Conservation (phyloP, 2,888 invertebrate species). For the Charanyca ferruginea region DNA sequence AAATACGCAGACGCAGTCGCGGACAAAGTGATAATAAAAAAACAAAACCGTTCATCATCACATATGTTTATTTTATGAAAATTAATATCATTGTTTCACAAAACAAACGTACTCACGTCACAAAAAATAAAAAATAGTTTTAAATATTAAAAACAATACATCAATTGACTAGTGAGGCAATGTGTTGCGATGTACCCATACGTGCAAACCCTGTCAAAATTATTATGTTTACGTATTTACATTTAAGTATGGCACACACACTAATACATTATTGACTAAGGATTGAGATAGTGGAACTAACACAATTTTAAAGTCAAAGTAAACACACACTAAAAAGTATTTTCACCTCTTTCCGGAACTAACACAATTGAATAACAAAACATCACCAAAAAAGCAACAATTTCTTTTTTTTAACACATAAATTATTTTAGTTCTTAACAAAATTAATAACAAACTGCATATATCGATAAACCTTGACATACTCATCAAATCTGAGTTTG, state of each 20-base stretch:
- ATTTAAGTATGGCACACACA: constrained; percentile 61
- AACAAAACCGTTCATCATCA: constrained; percentile 18
- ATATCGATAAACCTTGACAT: constrained; percentile 8
- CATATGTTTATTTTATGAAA: constrained; percentile 56
- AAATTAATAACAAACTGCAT: constrained; percentile 15
- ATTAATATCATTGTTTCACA: constrained; percentile 56
- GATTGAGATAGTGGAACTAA: constrained; percentile 18
- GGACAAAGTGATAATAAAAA: too few relatives aligned
- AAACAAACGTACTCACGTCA: constrained; percentile 53
- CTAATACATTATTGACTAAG: not conserved
- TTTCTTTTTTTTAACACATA: constrained; percentile 10
- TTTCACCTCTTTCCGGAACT: too few relatives aligned
- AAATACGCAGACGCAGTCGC: too few relatives aligned
- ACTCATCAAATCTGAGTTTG: not conserved
- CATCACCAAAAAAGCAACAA: constrained; percentile 20
- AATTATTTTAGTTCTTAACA: constrained; percentile 2
- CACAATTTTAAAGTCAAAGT: not conserved
- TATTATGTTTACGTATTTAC: constrained; percentile 54
- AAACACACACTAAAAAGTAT: too few relatives aligned
- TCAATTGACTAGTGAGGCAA: constrained; percentile 80
- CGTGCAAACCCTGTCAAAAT: constrained; percentile 67
- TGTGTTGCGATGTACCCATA: constrained; percentile 62
- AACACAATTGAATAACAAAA: constrained; percentile 4
- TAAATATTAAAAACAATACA: constrained; percentile 68
- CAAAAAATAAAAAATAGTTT: constrained; percentile 51